A percentile compares a stretch with the other conserved stretches of the same genome.
Evolutionary conservation across 2,113 vertebrate species (phyloP).

Genomic region (Amblyornis subalaris): DNA sequence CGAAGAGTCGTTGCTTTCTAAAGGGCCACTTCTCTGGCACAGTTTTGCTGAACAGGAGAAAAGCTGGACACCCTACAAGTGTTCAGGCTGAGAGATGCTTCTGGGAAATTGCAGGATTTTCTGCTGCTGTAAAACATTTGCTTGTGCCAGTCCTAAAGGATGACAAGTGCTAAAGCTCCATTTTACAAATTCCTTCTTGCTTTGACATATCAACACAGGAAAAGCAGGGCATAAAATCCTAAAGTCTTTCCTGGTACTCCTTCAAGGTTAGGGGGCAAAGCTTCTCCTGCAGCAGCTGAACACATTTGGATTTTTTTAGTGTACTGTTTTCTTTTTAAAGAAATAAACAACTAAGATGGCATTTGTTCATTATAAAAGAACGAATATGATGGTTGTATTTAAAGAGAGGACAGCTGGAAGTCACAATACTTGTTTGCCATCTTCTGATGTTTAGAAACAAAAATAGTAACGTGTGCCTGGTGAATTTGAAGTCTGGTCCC

Average conservation of each 20-base stretch:
- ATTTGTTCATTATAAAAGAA: not conserved
- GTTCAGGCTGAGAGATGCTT: not conserved
- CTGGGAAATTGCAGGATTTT: not conserved
- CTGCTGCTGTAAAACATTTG: not conserved
- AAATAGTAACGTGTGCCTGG: not conserved
- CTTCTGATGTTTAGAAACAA: not conserved
- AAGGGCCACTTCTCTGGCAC: not conserved
- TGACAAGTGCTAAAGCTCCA: not conserved
- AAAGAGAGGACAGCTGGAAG: not conserved
- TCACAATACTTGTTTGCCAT: not conserved
- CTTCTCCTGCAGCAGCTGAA: not conserved
- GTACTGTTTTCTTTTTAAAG: not conserved
- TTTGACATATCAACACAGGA: not conserved
- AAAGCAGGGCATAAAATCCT: not conserved
- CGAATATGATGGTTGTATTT: not conserved
- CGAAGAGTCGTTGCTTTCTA: not conserved
- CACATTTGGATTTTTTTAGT: not conserved
- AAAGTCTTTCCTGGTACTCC: not conserved
- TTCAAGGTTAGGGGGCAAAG: not conserved
- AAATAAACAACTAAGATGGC: not conserved
- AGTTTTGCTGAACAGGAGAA: not conserved
- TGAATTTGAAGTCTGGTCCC: constrained; percentile 18
- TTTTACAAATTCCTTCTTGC: not conserved
- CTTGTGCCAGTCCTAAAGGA: not conserved
- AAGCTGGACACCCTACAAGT: not conserved